A percentile compares a stretch with the other conserved stretches of the same genome.
Conservation (phyloP, 2,113 vertebrate genomes). For the Chloropsis cyanopogon region DNA sequence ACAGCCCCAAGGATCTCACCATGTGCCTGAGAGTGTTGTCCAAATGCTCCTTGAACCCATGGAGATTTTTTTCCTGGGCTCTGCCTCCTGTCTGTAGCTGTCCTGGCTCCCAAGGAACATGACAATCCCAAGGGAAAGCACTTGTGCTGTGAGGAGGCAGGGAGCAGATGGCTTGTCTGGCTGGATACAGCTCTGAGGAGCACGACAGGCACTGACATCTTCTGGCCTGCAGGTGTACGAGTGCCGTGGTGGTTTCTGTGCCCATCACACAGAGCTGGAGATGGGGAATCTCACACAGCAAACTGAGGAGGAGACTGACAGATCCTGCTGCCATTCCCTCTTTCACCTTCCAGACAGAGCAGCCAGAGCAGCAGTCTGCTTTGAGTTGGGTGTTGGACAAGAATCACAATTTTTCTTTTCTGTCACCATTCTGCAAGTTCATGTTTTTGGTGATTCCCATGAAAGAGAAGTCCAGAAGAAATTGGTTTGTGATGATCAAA, state of each 20-base stretch:
- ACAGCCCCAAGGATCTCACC: not conserved
- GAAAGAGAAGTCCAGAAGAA: not conserved
- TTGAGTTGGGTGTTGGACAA: not conserved
- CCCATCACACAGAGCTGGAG: not conserved
- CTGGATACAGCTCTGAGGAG: not conserved
- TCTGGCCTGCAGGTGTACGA: not conserved
- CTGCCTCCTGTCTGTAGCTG: not conserved
- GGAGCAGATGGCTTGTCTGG: not conserved
- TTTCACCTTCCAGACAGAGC: not conserved
- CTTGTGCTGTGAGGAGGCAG: not conserved
- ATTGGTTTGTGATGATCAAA: not conserved
- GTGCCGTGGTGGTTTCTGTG: not conserved
- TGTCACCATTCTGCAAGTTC: not conserved
- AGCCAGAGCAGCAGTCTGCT: not conserved
- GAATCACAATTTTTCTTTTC: not conserved
- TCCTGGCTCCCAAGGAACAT: not conserved
- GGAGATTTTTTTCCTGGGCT: not conserved
- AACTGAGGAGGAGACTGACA: not conserved
- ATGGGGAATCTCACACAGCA: not conserved
- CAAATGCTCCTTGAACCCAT: not conserved
- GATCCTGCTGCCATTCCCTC: not conserved
- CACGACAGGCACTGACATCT: not conserved
- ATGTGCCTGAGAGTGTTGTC: not conserved
- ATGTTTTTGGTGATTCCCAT: not conserved
- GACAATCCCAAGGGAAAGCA: not conserved